Evolutionary conservation across 2,888 invertebrate species (phyloP).

Genomic region (Timema podura): DNA sequence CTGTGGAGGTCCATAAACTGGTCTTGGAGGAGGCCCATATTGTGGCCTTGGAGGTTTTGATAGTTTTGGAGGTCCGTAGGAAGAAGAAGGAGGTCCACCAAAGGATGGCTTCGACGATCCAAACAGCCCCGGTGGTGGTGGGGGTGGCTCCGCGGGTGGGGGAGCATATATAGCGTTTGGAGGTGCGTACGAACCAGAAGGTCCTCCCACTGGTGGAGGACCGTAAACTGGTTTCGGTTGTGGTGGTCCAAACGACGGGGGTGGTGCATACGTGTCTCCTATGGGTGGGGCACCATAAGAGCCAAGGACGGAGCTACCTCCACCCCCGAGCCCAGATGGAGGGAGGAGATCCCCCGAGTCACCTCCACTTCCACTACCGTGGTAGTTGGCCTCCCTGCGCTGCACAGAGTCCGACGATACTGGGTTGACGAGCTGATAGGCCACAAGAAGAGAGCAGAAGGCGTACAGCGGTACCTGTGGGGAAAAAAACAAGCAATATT

Average conservation of each 20-base stretch:
- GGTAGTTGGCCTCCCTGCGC: constrained; percentile 18
- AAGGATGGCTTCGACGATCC: constrained; percentile 22
- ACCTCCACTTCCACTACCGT: constrained; percentile 20
- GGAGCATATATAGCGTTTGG: constrained; percentile 40
- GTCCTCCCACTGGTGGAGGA: constrained; percentile 22
- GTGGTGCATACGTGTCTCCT: constrained; percentile 51
- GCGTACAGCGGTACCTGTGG: too few relatives aligned
- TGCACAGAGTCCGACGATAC: constrained; percentile 4
- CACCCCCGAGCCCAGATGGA: not conserved
- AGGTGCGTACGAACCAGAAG: constrained; percentile 12
- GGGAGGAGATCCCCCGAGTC: constrained; percentile 17
- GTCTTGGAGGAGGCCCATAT: constrained; percentile 21
- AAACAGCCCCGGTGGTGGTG: constrained; percentile 26
- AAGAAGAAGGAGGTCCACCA: not conserved
- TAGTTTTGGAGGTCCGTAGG: constrained; percentile 15
- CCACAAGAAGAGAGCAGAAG: not conserved
- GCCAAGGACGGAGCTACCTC: not conserved
- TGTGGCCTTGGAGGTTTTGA: constrained; percentile 12
- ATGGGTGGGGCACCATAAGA: not conserved
- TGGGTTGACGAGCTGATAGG: not conserved
- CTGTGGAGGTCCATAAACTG: constrained; percentile 19
- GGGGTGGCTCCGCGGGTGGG: constrained; percentile 33
- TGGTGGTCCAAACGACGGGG: constrained; percentile 35
- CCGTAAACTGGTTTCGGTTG: constrained; percentile 27
- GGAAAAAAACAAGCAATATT: too few relatives aligned